Percentiles rank a stretch among this genome's conserved stretches.
phyloP scores from a whole-genome alignment of 2,888 invertebrate species.

The Candidula unifasciata region DNA sequence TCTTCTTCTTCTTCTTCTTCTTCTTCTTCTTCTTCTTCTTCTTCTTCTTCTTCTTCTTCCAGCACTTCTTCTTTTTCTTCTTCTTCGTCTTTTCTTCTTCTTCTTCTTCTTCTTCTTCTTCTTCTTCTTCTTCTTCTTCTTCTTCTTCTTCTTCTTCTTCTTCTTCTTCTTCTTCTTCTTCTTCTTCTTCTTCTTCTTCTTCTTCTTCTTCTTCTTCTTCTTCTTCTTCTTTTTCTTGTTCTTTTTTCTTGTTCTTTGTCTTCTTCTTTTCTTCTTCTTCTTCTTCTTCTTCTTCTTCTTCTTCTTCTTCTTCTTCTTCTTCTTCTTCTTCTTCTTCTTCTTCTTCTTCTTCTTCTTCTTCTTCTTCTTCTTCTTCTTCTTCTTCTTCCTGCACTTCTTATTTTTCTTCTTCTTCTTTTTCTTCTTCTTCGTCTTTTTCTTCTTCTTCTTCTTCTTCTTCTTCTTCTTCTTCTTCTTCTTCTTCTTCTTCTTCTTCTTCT shows the following conservation, averaged over 20 bases:
- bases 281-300: background rate
- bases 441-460: background rate
- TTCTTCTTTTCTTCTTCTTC: background rate
- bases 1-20: too few species aligned
- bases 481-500: background rate
- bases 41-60: too few species aligned
- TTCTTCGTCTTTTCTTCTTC: too few species aligned
- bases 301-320: background rate
- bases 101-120: background rate
- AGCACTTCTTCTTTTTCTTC: too few species aligned
- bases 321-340: background rate
- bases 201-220: background rate
- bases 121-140: background rate
- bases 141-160: background rate
- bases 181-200: background rate
- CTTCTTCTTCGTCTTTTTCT: too few species aligned
- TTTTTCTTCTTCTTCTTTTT: background rate
- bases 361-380: too few species aligned
- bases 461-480: background rate
- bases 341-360: too few species aligned
- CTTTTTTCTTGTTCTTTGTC: too few species aligned
- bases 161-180: too few species aligned
- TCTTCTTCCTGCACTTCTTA: background rate
- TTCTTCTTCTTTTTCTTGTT: too few species aligned
- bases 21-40: too few species aligned